These are phyloP conservation scores for Prorops nasuta DNA, from an alignment of 1,140 invertebrate genomes.

Conservation along the genomic window DNA sequence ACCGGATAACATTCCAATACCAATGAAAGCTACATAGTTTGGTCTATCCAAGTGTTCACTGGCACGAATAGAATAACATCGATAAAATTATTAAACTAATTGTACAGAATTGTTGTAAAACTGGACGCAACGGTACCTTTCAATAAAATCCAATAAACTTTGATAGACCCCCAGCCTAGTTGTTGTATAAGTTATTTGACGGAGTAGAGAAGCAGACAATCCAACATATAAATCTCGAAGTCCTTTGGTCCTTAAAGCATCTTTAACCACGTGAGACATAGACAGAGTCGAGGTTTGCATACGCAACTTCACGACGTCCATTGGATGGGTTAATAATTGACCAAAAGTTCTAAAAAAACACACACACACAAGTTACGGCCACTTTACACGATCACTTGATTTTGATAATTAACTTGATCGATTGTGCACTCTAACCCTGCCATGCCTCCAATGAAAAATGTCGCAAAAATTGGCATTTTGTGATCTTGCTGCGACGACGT, in stretches of 20 bases:
- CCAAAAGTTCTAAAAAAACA: no score
- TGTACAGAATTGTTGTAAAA: no score
- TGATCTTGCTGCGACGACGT: background rate
- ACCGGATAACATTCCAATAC: conserved; percentile 24
- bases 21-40: conserved; percentile 22
- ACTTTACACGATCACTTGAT: no score
- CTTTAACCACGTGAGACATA: conserved; percentile 28
- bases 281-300: conserved; percentile 66
- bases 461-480: conserved; percentile 13
- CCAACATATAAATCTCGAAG: conserved; percentile 60
- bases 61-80: no score
- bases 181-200: conserved; percentile 70
- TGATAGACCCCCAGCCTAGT: conserved; percentile 66
- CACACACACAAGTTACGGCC: no score
- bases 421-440: conserved; percentile 30
- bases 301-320: conserved; percentile 68
- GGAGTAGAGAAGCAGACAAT: conserved; percentile 64
- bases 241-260: conserved; percentile 60
- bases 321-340: conserved; percentile 64
- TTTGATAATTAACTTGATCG: no score
- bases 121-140: no score
- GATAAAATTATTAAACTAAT: no score
- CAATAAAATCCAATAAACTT: conserved; percentile 61
- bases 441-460: conserved; percentile 27
- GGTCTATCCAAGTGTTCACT: conserved; percentile 20